Conservation (phyloP, 2,888 invertebrate genomes). For the Hydraecia micacea region DNA sequence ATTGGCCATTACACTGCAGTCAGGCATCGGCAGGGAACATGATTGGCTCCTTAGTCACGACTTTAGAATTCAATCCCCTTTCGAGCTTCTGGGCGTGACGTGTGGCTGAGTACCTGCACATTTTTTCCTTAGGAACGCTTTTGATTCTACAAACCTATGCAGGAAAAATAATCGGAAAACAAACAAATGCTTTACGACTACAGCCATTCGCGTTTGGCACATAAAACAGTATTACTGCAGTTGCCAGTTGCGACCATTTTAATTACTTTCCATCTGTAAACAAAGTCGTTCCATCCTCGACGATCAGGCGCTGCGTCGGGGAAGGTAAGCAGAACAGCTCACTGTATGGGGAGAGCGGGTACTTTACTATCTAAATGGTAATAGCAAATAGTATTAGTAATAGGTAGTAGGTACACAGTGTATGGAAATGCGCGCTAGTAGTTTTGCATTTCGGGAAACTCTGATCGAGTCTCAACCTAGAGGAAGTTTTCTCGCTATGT, state of each 20-base stretch:
- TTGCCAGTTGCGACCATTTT: slow-evolving; percentile 53
- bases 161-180: slow-evolving; percentile 49
- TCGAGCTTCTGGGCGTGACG: slow-evolving; percentile 18
- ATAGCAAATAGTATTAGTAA: background rate
- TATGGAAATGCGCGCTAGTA: background rate
- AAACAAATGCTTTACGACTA: slow-evolving; percentile 52
- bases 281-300: slow-evolving; percentile 51
- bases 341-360: background rate
- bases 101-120: slow-evolving; percentile 14
- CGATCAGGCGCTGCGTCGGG: slow-evolving; percentile 2
- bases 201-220: slow-evolving; percentile 46
- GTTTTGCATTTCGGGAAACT: slow-evolving; percentile 9
- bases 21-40: background rate
- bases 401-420: too few species aligned
- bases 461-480: background rate
- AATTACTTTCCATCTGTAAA: slow-evolving; percentile 57
- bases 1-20: slow-evolving; percentile 11
- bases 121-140: slow-evolving; percentile 40
- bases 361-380: background rate
- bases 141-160: slow-evolving; percentile 34
- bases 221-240: slow-evolving; percentile 57
- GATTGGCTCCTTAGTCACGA: slow-evolving; percentile 29
- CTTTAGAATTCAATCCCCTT: slow-evolving; percentile 22
- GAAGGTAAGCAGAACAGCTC: background rate
- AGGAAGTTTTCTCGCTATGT: background rate